Evolutionary conservation across 2,113 vertebrate genomes (phyloP), one percentile per base, ranked within the genome.

Genomic region (Pyxicephalus adspersus): DNA sequence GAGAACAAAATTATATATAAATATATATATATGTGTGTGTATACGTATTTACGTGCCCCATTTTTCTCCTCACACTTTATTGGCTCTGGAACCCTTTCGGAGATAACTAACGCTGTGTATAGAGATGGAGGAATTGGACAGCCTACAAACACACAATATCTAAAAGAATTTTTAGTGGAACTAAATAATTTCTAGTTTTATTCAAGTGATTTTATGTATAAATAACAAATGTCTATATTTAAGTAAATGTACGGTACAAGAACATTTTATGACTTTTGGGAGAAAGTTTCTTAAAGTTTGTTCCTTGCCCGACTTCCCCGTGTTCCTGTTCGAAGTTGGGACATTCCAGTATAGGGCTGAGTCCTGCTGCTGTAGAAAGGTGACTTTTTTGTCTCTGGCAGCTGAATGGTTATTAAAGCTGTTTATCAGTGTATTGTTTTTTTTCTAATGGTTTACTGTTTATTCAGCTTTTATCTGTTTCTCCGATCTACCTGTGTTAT

Each of bases 201-300:
- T 90, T 89, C 90, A 92, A 92, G 84, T 89, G 64, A 87, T 91
- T 94, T 93, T 94, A 92, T 93, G 92, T 94, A 93, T 90, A 94
- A 93, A 94, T 94, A 94, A 94, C 93, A 93, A 94, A 93, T 92
- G 91, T 94, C 93, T 94, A 93, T 94, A 94, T 94, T 94, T 93
- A 94, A 94, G 91, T 92, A 93, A 92, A 91, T 90, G 90, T 92
- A 81, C 80, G 80, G 71, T 81, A 81, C 80, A 63, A 58, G 68
- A 81, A 73, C 74, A 81, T 75, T 81, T 66, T 75, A 73, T 74
- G 80, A 81, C 61, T 81, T 73, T 81, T 75, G 50, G 71, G 52
- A 73, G 55, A 64, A 64, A 45, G 71, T 81, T 75, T 81, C 71
- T 81, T 74, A 81, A 63, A 31, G 70, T 58, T 28, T 28, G 18